Percentiles rank a stretch among this genome's conserved stretches.
Conservation (phyloP, 2,797 vertebrate species). For the Kryptopterus vitreolus region DNA sequence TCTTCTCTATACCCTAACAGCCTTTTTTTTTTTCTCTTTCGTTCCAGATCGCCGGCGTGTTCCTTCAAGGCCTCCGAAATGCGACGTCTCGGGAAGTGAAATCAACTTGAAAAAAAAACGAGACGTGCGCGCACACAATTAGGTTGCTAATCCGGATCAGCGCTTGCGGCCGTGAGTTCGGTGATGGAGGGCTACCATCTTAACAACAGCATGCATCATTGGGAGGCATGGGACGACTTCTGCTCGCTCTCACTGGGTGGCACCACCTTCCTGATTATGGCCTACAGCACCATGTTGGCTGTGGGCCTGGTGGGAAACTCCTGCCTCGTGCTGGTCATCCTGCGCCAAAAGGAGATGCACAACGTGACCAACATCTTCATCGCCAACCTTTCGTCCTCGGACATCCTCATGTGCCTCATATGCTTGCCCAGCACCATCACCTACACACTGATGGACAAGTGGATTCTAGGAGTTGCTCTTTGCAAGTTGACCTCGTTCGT, state of each 20-base stretch:
- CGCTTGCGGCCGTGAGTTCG: constrained; percentile 15
- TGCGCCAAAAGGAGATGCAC: constrained; percentile 80
- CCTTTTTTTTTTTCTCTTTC: constrained; percentile 13
- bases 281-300: constrained; percentile 79
- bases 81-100: constrained; percentile 35
- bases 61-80: constrained; percentile 18
- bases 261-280: constrained; percentile 79
- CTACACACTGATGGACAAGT: constrained; percentile 85
- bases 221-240: constrained; percentile 64
- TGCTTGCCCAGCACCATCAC: constrained; percentile 81
- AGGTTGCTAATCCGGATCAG: constrained; percentile 18
- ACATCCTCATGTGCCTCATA: constrained; percentile 80
- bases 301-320: constrained; percentile 83
- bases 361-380: constrained; percentile 87
- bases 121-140: background rate
- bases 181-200: constrained; percentile 69
- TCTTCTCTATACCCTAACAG: constrained; percentile 25
- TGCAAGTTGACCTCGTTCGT: constrained; percentile 81
- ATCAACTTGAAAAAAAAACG: background rate
- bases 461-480: constrained; percentile 80
- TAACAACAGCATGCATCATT: constrained; percentile 68
- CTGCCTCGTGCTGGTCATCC: constrained; percentile 80
- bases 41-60: constrained; percentile 38
- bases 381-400: constrained; percentile 81
- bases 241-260: constrained; percentile 74